Conservation (phyloP, 2,113 vertebrate genomes). For the Recurvirostra avosetta region DNA sequence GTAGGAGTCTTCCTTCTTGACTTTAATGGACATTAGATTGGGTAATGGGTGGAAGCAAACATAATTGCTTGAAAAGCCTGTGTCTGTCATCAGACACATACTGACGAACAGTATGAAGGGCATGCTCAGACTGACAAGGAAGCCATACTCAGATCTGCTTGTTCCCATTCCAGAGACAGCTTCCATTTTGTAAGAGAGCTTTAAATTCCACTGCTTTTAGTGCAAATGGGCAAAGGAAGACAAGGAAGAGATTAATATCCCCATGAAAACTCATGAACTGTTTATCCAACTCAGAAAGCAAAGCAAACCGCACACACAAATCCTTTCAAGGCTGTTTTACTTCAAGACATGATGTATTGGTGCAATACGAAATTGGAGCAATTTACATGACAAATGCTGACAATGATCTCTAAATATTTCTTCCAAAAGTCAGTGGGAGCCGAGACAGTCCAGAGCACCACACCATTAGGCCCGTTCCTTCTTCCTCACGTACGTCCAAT, state of each 20-base stretch:
- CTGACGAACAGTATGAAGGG: not conserved
- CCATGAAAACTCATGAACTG: not conserved
- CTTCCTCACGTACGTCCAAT: fast-evolving
- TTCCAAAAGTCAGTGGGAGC: not conserved
- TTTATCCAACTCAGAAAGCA: not conserved
- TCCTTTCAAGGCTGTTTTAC: not conserved
- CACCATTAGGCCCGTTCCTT: not conserved
- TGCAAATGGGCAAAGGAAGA: not conserved
- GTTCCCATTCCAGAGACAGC: not conserved
- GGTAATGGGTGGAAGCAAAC: not conserved
- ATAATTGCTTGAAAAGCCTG: not conserved
- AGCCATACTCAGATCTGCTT: not conserved
- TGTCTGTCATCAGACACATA: not conserved
- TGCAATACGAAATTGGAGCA: not conserved
- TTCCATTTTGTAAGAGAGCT: not conserved
- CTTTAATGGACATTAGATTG: not conserved
- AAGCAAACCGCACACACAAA: not conserved
- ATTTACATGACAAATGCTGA: not conserved
- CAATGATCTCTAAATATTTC: not conserved
- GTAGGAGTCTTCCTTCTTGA: not conserved
- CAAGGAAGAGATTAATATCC: not conserved
- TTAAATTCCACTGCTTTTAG: not conserved
- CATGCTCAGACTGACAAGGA: not conserved
- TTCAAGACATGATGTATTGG: not conserved
- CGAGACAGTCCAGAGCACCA: not conserved